Evolutionary conservation across 2,797 vertebrate genomes (phyloP).

Genomic region (Nannoperca australis): DNA sequence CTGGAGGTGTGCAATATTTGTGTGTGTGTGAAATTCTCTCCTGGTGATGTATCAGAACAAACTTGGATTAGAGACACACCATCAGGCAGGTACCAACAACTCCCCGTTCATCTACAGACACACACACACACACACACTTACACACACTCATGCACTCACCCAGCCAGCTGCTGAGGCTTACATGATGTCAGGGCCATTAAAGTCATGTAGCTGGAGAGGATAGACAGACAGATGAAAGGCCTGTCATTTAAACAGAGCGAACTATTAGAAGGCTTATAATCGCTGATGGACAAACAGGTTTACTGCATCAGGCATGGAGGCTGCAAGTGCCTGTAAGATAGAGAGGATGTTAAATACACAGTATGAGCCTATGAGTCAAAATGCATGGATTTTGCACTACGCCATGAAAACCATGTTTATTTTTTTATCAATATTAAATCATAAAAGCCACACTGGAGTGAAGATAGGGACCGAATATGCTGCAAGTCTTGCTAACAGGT

Average conservation of each 20-base stretch:
- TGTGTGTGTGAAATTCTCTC: conserved; percentile 72
- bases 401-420: background rate
- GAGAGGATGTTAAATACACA: conserved; percentile 11
- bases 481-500: background rate
- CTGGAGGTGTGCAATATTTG: conserved; percentile 69
- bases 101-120: conserved; percentile 55
- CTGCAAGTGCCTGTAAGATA: conserved; percentile 29
- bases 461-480: conserved; percentile 3
- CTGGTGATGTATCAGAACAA: conserved; percentile 83
- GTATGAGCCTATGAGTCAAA: background rate
- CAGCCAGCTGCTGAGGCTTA: conserved; percentile 79
- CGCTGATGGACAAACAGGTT: conserved; percentile 71
- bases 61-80: conserved; percentile 81
- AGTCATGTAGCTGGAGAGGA: conserved; percentile 76
- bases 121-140: conserved; percentile 34
- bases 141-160: conserved; percentile 43
- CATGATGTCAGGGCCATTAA: conserved; percentile 82
- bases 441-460: conserved; percentile 3
- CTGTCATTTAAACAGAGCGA: conserved; percentile 68
- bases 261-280: conserved; percentile 68
- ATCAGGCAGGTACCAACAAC: conserved; percentile 82
- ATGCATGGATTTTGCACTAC: background rate
- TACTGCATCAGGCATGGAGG: conserved; percentile 51
- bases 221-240: conserved; percentile 78
- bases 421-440: conserved; percentile 2